Conservation (phyloP, 23 tunicate species). For the Halocynthia roretzi region DNA sequence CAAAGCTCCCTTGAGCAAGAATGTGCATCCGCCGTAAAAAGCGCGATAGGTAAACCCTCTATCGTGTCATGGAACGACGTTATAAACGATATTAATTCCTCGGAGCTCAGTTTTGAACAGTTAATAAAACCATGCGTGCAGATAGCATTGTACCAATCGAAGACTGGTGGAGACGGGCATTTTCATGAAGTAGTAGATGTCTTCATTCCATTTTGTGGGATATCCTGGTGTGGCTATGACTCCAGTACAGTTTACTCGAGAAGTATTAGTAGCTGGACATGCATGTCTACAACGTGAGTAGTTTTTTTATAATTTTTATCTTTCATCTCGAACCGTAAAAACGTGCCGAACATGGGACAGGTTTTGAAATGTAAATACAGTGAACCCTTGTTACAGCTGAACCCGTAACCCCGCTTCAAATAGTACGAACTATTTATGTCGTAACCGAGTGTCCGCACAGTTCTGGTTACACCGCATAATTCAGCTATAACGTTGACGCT, state of each 20-base stretch:
- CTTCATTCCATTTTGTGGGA: slow-evolving; percentile 27
- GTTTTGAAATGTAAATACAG: too few relatives aligned
- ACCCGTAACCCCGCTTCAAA: too few relatives aligned
- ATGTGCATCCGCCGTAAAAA: slow-evolving; percentile 12
- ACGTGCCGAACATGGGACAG: too few relatives aligned
- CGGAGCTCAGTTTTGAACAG: slow-evolving; percentile 4
- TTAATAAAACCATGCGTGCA: slow-evolving; percentile 26
- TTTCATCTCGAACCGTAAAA: too few relatives aligned
- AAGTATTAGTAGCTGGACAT: slow-evolving; percentile 18
- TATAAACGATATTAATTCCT: not conserved
- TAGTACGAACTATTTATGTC: too few relatives aligned
- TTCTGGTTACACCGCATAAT: too few relatives aligned
- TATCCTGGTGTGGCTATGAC: slow-evolving; percentile 29
- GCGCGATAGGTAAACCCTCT: not conserved
- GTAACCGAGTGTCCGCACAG: too few relatives aligned
- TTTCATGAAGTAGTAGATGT: slow-evolving; percentile 22
- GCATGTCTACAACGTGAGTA: slow-evolving; percentile 21
- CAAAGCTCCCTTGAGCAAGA: slow-evolving; percentile 15
- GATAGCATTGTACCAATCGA: slow-evolving; percentile 22
- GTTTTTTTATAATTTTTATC: not conserved
- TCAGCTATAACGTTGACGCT: too few relatives aligned
- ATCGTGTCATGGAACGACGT: slow-evolving; percentile 3
- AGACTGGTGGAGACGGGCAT: slow-evolving; percentile 16
- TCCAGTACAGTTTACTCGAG: slow-evolving; percentile 7
- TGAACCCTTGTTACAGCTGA: too few relatives aligned